These are phyloP conservation scores for Sebastes steindachneri DNA, from an alignment of 2,797 vertebrate genomes.

Conservation along the genomic window DNA sequence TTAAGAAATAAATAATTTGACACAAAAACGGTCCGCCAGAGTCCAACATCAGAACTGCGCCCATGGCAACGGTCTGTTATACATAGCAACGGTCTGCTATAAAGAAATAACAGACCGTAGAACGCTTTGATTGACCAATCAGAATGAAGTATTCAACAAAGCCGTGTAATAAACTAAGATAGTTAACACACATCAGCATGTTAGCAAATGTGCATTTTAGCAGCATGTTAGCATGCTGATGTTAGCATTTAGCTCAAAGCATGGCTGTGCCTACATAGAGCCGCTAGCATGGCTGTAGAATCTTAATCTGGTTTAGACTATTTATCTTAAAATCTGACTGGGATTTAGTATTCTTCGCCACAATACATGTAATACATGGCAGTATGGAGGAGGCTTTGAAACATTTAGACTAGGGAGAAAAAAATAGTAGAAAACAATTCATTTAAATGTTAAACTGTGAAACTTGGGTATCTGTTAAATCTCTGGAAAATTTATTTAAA, in stretches of 20 bases:
- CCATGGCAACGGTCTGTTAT: no score
- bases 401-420: background rate
- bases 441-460: background rate
- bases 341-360: background rate
- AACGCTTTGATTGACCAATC: fast-evolving
- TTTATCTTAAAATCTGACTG: background rate
- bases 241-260: background rate
- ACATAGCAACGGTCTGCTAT: no score
- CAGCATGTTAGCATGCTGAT: background rate
- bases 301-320: background rate
- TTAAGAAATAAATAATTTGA: no score
- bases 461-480: background rate
- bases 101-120: no score
- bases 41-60: fast-evolving
- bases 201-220: background rate
- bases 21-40: fast-evolving
- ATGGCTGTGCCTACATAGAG: background rate
- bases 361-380: no score
- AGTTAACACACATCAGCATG: background rate
- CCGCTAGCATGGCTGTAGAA: background rate
- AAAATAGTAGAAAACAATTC: background rate
- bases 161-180: background rate
- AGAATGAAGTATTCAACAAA: fast-evolving
- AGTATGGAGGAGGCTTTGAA: background rate
- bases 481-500: background rate